These are phyloP conservation scores for Mylabris sibirica DNA, from an alignment of 2,888 invertebrate genomes.

Conservation along the genomic window DNA sequence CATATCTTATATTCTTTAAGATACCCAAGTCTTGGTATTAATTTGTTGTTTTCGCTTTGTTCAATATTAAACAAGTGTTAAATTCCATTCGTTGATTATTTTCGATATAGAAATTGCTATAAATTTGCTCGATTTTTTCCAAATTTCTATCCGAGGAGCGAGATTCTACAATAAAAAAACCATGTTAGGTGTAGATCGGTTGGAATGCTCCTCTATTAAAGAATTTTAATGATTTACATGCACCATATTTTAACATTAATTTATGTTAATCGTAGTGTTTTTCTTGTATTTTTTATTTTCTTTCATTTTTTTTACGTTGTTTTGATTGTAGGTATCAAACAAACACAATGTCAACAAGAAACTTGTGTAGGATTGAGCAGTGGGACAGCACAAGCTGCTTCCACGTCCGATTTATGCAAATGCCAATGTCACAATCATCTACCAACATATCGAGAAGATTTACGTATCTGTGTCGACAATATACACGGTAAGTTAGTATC, in stretches of 20 bases:
- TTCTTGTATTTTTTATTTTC: not conserved
- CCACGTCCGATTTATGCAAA: slow-evolving; percentile 64
- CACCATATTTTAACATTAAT: not conserved
- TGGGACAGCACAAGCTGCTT: slow-evolving; percentile 67
- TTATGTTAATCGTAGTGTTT: not conserved
- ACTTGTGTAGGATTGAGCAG: slow-evolving; percentile 74
- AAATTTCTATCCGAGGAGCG: no score
- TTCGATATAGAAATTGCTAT: not conserved
- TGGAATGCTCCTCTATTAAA: not conserved
- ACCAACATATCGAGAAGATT: slow-evolving; percentile 84
- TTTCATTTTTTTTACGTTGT: no score
- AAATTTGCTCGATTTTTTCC: not conserved
- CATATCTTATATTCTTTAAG: not conserved
- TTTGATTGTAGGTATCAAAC: slow-evolving; percentile 39
- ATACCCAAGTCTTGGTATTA: not conserved
- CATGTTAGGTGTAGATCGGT: not conserved
- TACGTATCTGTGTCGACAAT: slow-evolving; percentile 84
- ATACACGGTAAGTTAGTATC: slow-evolving; percentile 75
- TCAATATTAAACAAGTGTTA: not conserved
- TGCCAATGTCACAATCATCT: slow-evolving; percentile 81
- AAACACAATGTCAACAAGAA: slow-evolving; percentile 67
- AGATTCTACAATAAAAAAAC: no score
- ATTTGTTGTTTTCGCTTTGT: not conserved
- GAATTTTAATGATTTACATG: not conserved
- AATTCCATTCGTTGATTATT: not conserved